These are phyloP conservation scores for Drosophila mercatorum DNA, from an alignment of 2,888 invertebrate genomes.

Conservation along the genomic window DNA sequence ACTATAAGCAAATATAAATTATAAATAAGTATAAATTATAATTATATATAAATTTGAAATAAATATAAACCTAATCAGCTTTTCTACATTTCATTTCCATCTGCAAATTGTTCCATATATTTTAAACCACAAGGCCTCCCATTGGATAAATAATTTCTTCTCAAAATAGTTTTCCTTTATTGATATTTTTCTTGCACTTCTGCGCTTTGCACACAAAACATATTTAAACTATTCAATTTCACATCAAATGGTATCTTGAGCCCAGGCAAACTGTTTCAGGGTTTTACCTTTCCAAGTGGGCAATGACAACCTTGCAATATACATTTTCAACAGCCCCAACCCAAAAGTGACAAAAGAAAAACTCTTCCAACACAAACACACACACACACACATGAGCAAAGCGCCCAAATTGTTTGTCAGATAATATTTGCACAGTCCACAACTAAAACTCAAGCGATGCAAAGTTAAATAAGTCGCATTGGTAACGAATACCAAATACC, in stretches of 20 bases:
- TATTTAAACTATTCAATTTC: conserved; percentile 8
- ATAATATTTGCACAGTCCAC: conserved; percentile 29
- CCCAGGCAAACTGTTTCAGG: conserved; percentile 16
- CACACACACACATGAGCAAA: neutral
- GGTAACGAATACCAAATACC: neutral
- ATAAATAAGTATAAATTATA: too few relatives aligned
- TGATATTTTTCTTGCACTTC: neutral
- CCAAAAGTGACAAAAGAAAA: conserved; percentile 32
- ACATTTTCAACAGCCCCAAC: conserved; percentile 21
- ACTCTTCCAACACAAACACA: conserved; percentile 5
- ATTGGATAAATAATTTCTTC: neutral
- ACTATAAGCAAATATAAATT: too few relatives aligned
- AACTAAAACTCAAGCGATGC: conserved; percentile 2
- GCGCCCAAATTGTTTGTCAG: conserved; percentile 26
- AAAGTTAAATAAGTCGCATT: neutral
- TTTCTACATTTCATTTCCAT: neutral
- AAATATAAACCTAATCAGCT: too few relatives aligned
- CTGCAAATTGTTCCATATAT: too few relatives aligned
- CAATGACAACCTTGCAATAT: conserved; percentile 30
- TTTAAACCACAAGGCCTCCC: neutral
- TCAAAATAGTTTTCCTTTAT: neutral
- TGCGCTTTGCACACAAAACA: neutral
- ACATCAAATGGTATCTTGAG: conserved; percentile 8
- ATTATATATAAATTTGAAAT: too few relatives aligned
- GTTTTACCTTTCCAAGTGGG: conserved; percentile 16